Percentiles rank a stretch among this genome's conserved stretches.
Evolutionary conservation across 2,113 vertebrate species (phyloP).

Genomic region (Cryptotis parvus): DNA sequence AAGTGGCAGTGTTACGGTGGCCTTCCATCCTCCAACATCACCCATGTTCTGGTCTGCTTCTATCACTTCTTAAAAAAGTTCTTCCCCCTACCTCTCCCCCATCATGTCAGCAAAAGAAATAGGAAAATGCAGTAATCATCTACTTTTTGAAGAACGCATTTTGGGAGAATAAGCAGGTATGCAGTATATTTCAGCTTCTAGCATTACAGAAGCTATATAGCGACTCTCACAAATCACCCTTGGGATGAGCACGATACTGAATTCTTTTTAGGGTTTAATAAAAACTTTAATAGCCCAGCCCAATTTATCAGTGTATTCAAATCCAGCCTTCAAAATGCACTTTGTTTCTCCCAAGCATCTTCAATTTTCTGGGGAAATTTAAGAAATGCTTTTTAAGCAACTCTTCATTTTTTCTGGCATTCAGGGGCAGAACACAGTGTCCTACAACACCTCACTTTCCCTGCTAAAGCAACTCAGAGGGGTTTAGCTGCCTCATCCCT

Average conservation of each 20-base stretch:
- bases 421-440: not conserved
- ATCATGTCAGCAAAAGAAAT: not conserved
- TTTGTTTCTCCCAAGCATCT: slow-evolving; percentile 19
- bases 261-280: slow-evolving; percentile 20
- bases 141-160: not conserved
- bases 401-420: not conserved
- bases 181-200: not conserved
- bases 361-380: slow-evolving; percentile 12
- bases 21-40: not conserved
- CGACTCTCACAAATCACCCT: not conserved
- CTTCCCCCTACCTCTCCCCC: not conserved
- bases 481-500: not conserved
- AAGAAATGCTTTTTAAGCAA: slow-evolving; percentile 11
- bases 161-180: not conserved
- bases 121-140: not conserved
- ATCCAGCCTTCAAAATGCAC: not conserved
- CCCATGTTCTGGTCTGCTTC: not conserved
- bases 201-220: not conserved
- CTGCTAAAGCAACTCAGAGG: not conserved
- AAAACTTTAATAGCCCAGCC: not conserved
- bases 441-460: no score
- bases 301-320: slow-evolving; percentile 28
- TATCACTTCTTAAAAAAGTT: not conserved
- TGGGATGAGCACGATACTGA: not conserved
- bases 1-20: not conserved